Conservation (phyloP, 2,113 vertebrate genomes). For the Salvator merianae region DNA sequence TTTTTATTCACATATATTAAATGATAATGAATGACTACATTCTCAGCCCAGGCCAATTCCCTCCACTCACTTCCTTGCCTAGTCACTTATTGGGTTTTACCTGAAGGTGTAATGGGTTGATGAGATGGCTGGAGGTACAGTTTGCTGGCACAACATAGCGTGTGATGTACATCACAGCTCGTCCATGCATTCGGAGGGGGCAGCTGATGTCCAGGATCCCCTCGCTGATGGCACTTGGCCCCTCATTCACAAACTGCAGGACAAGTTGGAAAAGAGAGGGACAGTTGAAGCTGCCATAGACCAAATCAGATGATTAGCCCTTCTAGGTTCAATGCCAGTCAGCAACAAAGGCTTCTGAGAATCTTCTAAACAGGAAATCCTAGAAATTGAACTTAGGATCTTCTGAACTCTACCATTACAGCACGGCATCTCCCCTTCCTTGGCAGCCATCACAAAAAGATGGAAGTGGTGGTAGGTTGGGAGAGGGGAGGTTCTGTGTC, state of each 20-base stretch:
- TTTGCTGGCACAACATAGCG: constrained; percentile 79
- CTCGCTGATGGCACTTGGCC: constrained; percentile 85
- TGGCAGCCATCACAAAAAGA: background rate
- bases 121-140: constrained; percentile 77
- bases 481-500: background rate
- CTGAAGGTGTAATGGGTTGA: constrained; percentile 79
- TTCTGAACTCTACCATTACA: background rate
- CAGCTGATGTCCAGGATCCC: constrained; percentile 82
- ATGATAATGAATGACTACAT: background rate
- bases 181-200: constrained; percentile 74
- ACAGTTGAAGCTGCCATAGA: background rate
- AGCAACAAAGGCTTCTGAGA: background rate
- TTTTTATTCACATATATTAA: too few relatives aligned
- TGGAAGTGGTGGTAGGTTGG: background rate
- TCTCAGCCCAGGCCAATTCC: background rate
- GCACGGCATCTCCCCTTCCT: background rate
- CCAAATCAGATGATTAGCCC: background rate
- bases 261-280: background rate
- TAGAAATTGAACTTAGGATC: too few relatives aligned
- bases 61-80: background rate
- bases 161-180: constrained; percentile 81
- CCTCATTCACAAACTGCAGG: constrained; percentile 83
- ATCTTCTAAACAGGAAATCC: background rate
- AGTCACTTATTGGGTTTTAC: constrained; percentile 62
- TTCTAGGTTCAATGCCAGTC: background rate